phyloP scores from a whole-genome alignment of 2,113 vertebrate species.

The Thalassarche chlororhynchos region DNA sequence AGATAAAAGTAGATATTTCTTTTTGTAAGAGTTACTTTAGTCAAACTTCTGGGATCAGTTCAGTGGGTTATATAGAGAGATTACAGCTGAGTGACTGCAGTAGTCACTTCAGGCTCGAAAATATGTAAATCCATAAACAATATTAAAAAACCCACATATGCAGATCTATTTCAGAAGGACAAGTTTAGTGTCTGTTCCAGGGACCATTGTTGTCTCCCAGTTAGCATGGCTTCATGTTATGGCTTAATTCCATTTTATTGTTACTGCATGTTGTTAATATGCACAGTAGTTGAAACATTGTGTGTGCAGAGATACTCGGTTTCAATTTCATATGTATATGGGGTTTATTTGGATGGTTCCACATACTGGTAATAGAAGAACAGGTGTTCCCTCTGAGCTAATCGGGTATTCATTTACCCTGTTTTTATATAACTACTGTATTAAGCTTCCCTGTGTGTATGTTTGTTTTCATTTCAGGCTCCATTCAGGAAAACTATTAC shows the following conservation, averaged over 20 bases:
- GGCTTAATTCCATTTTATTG: not conserved
- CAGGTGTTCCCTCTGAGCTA: not conserved
- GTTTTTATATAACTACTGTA: not conserved
- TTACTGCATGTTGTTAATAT: not conserved
- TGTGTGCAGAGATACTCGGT: not conserved
- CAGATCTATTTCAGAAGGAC: not conserved
- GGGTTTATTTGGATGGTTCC: not conserved
- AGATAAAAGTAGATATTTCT: not conserved
- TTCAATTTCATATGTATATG: not conserved
- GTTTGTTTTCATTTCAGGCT: slow-evolving; percentile 14
- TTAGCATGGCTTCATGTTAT: not conserved
- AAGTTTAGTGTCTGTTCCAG: not conserved
- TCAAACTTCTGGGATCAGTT: not conserved
- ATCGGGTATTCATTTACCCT: not conserved
- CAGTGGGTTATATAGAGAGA: not conserved
- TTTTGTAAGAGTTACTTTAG: not conserved
- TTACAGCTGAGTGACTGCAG: not conserved
- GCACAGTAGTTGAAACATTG: not conserved
- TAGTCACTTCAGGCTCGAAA: not conserved
- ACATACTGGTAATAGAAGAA: not conserved
- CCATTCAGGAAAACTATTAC: slow-evolving; percentile 10
- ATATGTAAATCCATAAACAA: not conserved
- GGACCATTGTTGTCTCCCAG: not conserved
- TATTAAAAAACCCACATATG: not conserved
- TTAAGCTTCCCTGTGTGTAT: not conserved